Evolutionary conservation across 2,888 invertebrate genomes (phyloP).

Genomic region (Nephrotoma appendiculata): DNA sequence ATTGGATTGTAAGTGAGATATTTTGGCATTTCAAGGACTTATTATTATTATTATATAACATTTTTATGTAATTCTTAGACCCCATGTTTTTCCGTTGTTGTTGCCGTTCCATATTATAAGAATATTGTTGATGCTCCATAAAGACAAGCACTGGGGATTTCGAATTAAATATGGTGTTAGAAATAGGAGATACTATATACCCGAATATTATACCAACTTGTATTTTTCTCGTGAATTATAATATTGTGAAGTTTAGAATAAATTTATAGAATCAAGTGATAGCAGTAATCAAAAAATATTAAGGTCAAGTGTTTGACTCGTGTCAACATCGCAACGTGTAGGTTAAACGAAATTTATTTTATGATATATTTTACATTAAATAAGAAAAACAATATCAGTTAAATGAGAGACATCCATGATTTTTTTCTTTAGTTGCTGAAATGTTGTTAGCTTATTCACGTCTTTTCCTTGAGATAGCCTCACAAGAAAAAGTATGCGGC

Average conservation of each 20-base stretch:
- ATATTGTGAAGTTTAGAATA: not conserved
- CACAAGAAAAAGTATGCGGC: too few relatives aligned
- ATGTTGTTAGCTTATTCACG: too few relatives aligned
- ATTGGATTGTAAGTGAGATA: not conserved
- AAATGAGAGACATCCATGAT: too few relatives aligned
- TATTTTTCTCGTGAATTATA: not conserved
- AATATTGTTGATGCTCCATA: not conserved
- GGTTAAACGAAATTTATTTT: too few relatives aligned
- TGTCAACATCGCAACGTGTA: too few relatives aligned
- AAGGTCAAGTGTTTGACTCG: too few relatives aligned
- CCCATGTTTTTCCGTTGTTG: not conserved
- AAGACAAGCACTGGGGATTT: not conserved
- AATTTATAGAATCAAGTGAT: too few relatives aligned
- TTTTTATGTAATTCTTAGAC: not conserved
- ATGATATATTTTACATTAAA: too few relatives aligned
- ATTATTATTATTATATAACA: not conserved
- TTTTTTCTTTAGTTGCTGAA: too few relatives aligned
- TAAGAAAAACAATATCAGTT: too few relatives aligned
- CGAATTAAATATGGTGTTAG: not conserved
- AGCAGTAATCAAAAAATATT: too few relatives aligned
- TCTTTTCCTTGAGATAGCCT: too few relatives aligned
- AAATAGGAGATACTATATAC: not conserved
- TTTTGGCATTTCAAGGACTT: not conserved
- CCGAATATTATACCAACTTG: not conserved
- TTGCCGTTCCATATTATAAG: not conserved